Base-by-base conservation (phyloP, 2,113 vertebrate genomes). In the Micronycteris hirsuta region DNA sequence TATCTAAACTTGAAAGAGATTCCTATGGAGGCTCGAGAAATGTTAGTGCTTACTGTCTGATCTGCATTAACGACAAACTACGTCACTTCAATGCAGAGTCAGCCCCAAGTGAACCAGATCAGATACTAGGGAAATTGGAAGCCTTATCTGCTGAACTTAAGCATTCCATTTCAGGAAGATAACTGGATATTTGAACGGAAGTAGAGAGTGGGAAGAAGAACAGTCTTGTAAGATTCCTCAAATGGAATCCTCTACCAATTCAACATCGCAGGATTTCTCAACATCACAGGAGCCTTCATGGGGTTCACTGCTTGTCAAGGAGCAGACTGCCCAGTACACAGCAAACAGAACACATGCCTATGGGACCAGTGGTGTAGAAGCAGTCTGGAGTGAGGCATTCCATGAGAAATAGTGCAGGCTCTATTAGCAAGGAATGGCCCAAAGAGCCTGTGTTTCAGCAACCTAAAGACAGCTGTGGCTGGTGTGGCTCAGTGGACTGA, bases 321-420 rank as follows among this genome's bases (percentile, higher is more conserved):
- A 99, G 54, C 98, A 98, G 97, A 98, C 98, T 0, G 98, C 98
- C 61, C 98, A 98, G 96, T 98, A 98, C 15, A 98, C 98, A 0
- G 98, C 98, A 0, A 98, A 99, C 94, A 98, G 98, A 0, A 98
- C 98, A 0, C 97, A 85, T 0, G 96, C 98, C 81, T 98, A 98
- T 0, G 97, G 98, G 47, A 98, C 91, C 94, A 98, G 96, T 0
- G 98, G 98, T 0, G 98, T 98, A 0, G 98, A 98, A 65, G 98
- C 97, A 0, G 98, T 98, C 0, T 93, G 98, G 67, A 97, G 58
- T 0, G 95, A 99, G 98, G 99, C 99, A 0, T 99, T 99, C 98
- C 99, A 98, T 0, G 99, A 99, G 96, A 99, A 99, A 89, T 99
- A 99, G 86, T 99, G 99, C n/a, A 98, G 99, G 38, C 98, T 99